Conservation (phyloP, 1,140 invertebrate species). For the Caerostris darwini region DNA sequence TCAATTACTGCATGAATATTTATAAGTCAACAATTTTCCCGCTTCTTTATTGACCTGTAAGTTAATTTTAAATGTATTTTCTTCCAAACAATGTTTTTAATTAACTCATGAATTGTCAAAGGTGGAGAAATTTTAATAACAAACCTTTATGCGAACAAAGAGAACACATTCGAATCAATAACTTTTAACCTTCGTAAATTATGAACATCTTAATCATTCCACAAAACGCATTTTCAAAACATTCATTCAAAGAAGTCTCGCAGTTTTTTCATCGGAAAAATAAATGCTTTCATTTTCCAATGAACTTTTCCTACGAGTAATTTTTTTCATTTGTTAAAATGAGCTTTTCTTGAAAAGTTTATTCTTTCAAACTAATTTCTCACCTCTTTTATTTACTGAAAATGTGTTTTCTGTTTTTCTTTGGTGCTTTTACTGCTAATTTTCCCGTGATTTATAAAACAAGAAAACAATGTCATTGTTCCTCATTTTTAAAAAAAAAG, state of each 20-base stretch:
- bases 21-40: not conserved
- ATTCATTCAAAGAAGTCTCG: not conserved
- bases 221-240: conserved; percentile 36
- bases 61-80: not conserved
- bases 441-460: not conserved
- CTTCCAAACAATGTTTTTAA: conserved; percentile 25
- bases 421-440: not conserved
- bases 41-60: not conserved
- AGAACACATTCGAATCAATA: not conserved
- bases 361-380: conserved; percentile 41
- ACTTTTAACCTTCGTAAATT: conserved; percentile 25
- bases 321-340: conserved; percentile 44
- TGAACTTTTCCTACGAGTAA: not conserved
- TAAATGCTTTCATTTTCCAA: conserved; percentile 46
- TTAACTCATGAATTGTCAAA: conserved; percentile 21
- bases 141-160: not conserved
- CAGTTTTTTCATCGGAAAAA: conserved; percentile 27
- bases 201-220: conserved; percentile 24
- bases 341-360: conserved; percentile 16
- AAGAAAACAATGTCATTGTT: not conserved
- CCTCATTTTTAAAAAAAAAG: not conserved
- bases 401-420: not conserved
- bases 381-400: conserved; percentile 12
- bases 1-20: not conserved
- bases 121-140: not conserved